Base-by-base conservation (phyloP, 53 echinoderm and acorn worm species). In the Paracentrotus lividus region DNA sequence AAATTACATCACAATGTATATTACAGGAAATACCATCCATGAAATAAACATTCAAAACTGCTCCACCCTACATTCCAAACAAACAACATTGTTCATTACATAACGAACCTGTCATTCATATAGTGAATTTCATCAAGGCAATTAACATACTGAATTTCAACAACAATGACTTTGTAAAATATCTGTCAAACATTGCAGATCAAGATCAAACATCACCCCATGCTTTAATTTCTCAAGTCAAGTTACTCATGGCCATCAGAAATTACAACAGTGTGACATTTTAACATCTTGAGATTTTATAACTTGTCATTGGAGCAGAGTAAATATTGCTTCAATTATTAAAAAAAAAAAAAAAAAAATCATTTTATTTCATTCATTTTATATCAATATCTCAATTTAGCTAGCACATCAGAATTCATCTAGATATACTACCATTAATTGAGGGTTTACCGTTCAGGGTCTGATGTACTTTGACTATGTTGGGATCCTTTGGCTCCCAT, bases 371-470 rank as follows among this genome's bases (percentile, higher is more conserved):
- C 20, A 57, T 57, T 21, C 13, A n/a, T 61, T 61, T n/a, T 13
- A 61, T n/a, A 26, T 21, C n/a, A 61, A 61, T 26, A 61, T 61
- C 53, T 53, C 61, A n/a, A 26, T 26, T 26, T 4, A 57, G 57
- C 16, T 13, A 57, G 24, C 9, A n/a, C 34, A 34, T 38, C 72
- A 0, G 34, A 72, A 38, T 33, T 32, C 67, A 34, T 0, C 10
- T 76, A 45, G 24, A 81, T 32, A 81, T 45, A n/a, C 26, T 9
- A 81, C 24, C 24, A 81, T 81, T 24, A 13, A 77, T 40, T 81
- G 47, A 47, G 47, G n/a, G 47, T 33, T 61, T 92, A 92, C 24
- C 33, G 23, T 42, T 92, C 81, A 33, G 92, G 92, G 43, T 92
- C 92, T 2, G 57, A 55, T 78, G 52, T 1, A 89, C 44, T 42